Conservation (phyloP, 2,797 vertebrate species). For the Malurus splendens region DNA sequence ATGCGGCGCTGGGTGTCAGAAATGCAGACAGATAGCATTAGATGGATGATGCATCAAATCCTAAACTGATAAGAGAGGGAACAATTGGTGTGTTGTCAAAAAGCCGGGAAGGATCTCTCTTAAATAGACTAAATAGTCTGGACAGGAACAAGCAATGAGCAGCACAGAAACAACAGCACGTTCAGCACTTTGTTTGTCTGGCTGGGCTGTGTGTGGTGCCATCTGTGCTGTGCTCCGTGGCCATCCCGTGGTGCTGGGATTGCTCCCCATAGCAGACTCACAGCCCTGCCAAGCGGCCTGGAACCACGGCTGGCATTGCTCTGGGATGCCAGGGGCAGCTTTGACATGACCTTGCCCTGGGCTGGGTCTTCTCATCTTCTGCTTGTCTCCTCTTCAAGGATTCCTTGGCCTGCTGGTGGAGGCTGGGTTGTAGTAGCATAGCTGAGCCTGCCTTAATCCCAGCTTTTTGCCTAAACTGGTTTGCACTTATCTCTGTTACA, state of each 20-base stretch:
- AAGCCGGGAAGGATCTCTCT: background rate
- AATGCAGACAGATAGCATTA: background rate
- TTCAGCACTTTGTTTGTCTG: background rate
- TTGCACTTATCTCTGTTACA: background rate
- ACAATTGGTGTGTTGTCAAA: background rate
- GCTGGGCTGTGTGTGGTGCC: background rate
- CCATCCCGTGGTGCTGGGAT: background rate
- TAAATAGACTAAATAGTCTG: conserved; percentile 12
- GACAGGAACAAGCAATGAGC: background rate
- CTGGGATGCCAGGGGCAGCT: background rate
- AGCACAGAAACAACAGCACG: background rate
- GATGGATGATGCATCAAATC: background rate
- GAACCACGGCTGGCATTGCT: background rate
- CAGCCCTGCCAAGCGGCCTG: background rate
- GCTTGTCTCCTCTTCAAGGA: background rate
- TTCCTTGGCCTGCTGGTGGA: accelerated
- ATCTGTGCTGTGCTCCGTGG: background rate
- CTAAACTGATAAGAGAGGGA: background rate
- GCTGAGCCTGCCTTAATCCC: background rate
- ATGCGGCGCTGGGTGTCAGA: accelerated
- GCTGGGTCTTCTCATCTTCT: background rate
- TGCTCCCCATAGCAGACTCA: background rate
- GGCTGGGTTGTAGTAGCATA: accelerated
- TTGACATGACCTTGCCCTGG: background rate
- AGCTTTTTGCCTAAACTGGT: background rate